Conservation (phyloP, 2,797 vertebrate genomes). For the Sebastes matsubarae region DNA sequence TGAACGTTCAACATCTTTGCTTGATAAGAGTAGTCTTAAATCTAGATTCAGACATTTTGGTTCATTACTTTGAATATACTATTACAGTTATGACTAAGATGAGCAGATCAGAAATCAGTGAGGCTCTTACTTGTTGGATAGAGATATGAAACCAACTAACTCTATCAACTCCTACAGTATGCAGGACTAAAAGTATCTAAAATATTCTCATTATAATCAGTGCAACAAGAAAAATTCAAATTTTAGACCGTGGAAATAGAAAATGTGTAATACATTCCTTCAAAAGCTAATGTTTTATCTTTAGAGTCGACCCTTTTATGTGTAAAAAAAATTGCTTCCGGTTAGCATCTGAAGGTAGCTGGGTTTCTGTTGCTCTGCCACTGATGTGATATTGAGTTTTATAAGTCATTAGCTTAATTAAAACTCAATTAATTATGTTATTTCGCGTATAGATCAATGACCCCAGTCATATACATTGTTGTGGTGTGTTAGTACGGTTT, state of each 20-base stretch:
- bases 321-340: neutral
- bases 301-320: accelerated
- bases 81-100: neutral
- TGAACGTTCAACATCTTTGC: neutral
- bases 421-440: neutral
- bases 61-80: neutral
- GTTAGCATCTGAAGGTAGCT: conserved; percentile 5
- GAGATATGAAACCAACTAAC: neutral
- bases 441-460: neutral
- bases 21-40: neutral
- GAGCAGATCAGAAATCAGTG: neutral
- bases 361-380: neutral
- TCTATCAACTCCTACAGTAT: no score
- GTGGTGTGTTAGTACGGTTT: neutral
- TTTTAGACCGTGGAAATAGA: neutral
- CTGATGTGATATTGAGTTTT: neutral
- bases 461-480: accelerated
- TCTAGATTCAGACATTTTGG: neutral
- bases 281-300: no score
- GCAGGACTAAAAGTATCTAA: neutral
- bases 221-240: neutral
- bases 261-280: neutral
- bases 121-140: no score
- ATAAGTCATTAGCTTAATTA: neutral
- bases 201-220: neutral